Evolutionary conservation across 2,888 invertebrate species (phyloP).

Genomic region (Cremastinae sp.): DNA sequence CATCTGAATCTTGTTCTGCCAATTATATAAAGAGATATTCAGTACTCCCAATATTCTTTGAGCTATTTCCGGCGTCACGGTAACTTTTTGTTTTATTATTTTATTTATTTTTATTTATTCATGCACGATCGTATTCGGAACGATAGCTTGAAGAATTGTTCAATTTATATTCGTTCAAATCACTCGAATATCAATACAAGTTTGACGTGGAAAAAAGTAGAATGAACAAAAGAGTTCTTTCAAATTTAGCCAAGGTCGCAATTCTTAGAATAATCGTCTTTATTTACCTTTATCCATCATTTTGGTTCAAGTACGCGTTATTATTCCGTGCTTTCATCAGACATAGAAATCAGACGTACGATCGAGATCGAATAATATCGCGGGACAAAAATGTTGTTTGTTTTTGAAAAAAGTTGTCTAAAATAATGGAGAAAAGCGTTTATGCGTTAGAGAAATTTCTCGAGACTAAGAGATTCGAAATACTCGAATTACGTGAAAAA

Average conservation of each 20-base stretch:
- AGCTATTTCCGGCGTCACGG: constrained; percentile 29
- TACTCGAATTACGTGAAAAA: constrained; percentile 23
- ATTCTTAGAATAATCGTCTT: background rate
- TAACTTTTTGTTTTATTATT: constrained; percentile 41
- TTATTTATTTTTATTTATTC: constrained; percentile 52
- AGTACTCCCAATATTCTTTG: constrained; percentile 7
- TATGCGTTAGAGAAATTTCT: background rate
- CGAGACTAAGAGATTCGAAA: constrained; percentile 10
- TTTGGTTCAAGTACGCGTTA: background rate
- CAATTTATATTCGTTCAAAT: background rate
- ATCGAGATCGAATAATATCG: no score
- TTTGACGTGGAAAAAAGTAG: background rate
- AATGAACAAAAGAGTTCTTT: background rate
- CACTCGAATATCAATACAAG: background rate
- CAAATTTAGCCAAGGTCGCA: background rate
- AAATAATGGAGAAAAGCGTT: background rate
- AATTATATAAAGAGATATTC: background rate
- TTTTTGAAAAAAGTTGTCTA: background rate
- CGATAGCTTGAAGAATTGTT: constrained; percentile 16
- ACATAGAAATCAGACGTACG: no score
- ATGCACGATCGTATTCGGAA: constrained; percentile 8
- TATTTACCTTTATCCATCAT: constrained; percentile 4
- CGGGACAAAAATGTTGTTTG: background rate
- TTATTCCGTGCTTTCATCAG: background rate
- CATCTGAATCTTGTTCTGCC: background rate